Evolutionary conservation across 2,888 invertebrate species (phyloP).

Genomic region (Selenia dentaria): DNA sequence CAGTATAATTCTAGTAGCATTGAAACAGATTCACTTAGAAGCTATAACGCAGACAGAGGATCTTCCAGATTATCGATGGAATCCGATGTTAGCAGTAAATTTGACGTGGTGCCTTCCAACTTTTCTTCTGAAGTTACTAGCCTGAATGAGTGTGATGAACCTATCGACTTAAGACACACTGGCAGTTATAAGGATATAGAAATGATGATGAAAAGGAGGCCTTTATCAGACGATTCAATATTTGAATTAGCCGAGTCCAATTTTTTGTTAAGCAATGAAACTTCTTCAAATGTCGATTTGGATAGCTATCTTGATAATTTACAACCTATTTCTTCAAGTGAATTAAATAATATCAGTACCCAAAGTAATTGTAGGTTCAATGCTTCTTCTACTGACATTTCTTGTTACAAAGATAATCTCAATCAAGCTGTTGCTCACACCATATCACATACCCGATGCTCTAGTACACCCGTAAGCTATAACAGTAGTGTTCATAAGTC

Average conservation of each 20-base stretch:
- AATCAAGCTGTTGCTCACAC: conserved; percentile 44
- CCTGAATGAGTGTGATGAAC: conserved; percentile 71
- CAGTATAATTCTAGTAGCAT: conserved; percentile 66
- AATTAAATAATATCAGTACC: conserved; percentile 27
- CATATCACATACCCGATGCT: conserved; percentile 55
- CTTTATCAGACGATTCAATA: conserved; percentile 90
- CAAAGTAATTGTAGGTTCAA: conserved; percentile 44
- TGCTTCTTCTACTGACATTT: conserved; percentile 42
- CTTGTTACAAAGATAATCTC: conserved; percentile 52
- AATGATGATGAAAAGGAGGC: conserved; percentile 87
- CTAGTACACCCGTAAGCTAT: conserved; percentile 65
- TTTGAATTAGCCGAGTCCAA: conserved; percentile 87
- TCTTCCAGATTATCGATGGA: conserved; percentile 76
- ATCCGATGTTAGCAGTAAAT: conserved; percentile 79
- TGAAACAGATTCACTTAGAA: conserved; percentile 73
- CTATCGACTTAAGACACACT: conserved; percentile 82
- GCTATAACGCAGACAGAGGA: conserved; percentile 74
- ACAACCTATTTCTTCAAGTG: conserved; percentile 71
- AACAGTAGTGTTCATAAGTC: conserved; percentile 43
- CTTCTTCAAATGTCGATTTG: conserved; percentile 84
- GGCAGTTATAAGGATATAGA: conserved; percentile 80
- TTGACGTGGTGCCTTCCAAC: conserved; percentile 72
- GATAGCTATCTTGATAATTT: conserved; percentile 88
- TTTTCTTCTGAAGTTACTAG: conserved; percentile 71
- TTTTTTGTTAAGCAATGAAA: conserved; percentile 77